Conservation (phyloP, 2,797 vertebrate genomes). For the Craterocephalus amniculus region DNA sequence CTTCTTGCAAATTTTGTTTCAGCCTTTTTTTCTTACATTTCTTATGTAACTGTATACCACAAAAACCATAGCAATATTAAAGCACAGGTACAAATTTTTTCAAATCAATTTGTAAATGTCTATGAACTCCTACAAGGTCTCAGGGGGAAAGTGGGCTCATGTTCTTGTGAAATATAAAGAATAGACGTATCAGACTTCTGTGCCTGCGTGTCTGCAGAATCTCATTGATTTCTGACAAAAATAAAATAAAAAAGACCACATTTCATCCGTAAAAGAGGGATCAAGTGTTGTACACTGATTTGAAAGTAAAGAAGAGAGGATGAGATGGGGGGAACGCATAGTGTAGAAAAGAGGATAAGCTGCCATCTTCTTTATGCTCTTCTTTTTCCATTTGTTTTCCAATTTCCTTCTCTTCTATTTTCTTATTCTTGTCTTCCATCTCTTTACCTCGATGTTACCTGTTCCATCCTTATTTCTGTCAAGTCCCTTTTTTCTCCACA, state of each 20-base stretch:
- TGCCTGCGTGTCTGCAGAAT: constrained; percentile 67
- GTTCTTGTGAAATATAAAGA: constrained; percentile 75
- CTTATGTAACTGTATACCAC: constrained; percentile 59
- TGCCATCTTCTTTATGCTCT: constrained; percentile 1
- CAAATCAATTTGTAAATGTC: constrained; percentile 73
- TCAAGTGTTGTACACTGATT: constrained; percentile 62
- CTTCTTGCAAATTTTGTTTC: constrained; percentile 22
- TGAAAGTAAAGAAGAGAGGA: constrained; percentile 18
- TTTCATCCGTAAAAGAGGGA: constrained; percentile 76
- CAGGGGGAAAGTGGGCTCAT: constrained; percentile 54
- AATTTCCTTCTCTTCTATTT: too few species aligned
- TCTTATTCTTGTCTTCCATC: neutral
- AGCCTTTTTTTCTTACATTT: constrained; percentile 16
- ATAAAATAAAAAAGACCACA: constrained; percentile 70
- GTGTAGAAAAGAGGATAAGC: constrained; percentile 1
- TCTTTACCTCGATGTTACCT: neutral
- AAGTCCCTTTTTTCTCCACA: neutral
- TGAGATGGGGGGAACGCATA: neutral
- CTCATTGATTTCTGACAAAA: constrained; percentile 79
- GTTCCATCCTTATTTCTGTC: neutral
- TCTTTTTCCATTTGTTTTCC: neutral
- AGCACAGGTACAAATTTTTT: constrained; percentile 60
- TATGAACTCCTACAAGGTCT: constrained; percentile 43
- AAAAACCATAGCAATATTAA: constrained; percentile 68
- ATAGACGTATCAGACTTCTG: constrained; percentile 68